phyloP scores from a whole-genome alignment of 2,797 vertebrate genomes.

The Gymnopithys bicolor region DNA sequence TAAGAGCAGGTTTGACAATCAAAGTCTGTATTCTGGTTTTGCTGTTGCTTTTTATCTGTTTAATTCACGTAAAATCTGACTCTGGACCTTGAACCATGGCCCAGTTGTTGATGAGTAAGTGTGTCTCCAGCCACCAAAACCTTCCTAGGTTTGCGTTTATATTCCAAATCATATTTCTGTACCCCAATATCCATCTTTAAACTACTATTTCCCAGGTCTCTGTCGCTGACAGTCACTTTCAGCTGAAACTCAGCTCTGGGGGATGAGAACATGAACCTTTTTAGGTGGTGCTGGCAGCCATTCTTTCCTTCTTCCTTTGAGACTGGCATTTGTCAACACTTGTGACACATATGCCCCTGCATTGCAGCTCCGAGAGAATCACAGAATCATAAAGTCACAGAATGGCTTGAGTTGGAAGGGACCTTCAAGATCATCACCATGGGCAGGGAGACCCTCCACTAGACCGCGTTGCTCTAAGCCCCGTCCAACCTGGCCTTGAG shows the following conservation, averaged over 20 bases:
- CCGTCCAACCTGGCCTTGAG: background rate
- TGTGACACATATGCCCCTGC: accelerated
- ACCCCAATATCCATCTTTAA: background rate
- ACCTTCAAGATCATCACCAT: background rate
- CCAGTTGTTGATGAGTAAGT: background rate
- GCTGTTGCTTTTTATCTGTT: background rate
- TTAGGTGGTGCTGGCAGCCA: background rate
- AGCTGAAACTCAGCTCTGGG: background rate
- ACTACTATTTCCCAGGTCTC: background rate
- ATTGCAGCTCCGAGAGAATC: background rate
- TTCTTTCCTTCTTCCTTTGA: background rate
- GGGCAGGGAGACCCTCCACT: background rate
- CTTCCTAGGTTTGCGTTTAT: background rate
- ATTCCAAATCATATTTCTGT: background rate
- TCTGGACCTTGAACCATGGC: background rate
- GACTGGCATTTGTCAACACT: background rate
- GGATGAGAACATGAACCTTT: background rate
- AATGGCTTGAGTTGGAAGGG: background rate
- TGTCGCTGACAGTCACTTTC: background rate
- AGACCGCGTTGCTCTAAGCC: background rate
- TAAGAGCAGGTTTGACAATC: background rate
- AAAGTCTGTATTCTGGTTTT: background rate
- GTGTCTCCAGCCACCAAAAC: background rate
- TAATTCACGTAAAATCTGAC: background rate
- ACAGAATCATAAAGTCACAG: background rate